Conservation (phyloP, 2,797 vertebrate genomes). For the Macroramphosus scolopax region DNA sequence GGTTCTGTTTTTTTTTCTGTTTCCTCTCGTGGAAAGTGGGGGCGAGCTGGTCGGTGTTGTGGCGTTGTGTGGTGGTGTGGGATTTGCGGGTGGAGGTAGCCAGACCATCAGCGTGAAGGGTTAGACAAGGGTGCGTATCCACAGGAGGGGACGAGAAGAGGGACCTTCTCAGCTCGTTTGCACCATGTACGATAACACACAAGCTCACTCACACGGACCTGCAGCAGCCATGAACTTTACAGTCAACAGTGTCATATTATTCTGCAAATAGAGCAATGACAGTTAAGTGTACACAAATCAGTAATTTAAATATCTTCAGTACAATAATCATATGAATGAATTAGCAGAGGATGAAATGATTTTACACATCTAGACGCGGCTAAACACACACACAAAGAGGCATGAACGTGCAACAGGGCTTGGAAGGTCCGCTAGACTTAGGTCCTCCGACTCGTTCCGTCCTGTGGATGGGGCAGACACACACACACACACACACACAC, state of each 20-base stretch:
- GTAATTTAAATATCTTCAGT: constrained; percentile 24
- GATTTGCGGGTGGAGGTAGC: constrained; percentile 56
- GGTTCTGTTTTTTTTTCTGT: constrained; percentile 64
- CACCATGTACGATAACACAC: constrained; percentile 48
- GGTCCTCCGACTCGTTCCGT: constrained; percentile 76
- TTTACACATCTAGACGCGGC: constrained; percentile 7
- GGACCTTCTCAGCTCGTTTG: constrained; percentile 82
- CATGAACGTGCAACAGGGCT: constrained; percentile 79
- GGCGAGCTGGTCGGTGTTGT: constrained; percentile 70
- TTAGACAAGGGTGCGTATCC: constrained; percentile 52
- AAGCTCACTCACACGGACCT: constrained; percentile 7
- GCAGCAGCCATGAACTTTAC: constrained; percentile 7
- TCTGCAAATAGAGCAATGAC: neutral
- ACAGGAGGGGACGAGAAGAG: constrained; percentile 77
- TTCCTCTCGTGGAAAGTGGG: constrained; percentile 55
- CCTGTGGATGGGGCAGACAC: constrained; percentile 78
- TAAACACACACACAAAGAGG: constrained; percentile 24
- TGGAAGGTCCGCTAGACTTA: constrained; percentile 80
- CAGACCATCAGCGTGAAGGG: constrained; percentile 35
- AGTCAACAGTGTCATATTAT: too few relatives aligned
- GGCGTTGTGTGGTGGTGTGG: constrained; percentile 76
- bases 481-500: constrained; percentile 35
- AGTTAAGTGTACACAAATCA: constrained; percentile 22
- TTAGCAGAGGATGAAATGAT: constrained; percentile 9
- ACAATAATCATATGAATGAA: neutral